Evolutionary conservation across 2,888 invertebrate genomes (phyloP), one percentile per base, ranked within the genome.

Genomic region (Pelosia muscerda): DNA sequence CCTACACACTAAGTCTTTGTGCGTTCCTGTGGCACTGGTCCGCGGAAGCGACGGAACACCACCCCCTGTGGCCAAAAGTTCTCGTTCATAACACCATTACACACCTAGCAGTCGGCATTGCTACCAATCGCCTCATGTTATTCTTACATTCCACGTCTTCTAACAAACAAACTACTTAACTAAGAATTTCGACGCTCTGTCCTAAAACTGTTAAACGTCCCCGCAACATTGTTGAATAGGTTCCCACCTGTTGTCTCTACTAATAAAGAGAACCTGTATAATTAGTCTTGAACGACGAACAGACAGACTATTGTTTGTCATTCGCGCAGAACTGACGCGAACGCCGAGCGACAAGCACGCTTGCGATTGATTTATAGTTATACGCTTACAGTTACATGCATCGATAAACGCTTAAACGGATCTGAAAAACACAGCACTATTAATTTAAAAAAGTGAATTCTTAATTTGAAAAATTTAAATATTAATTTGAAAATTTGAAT

Each of bases 271-370:
- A 87, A 87, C 88, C 85, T 86, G 91, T 88, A 88, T 92, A 92
- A 93, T 94, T 93, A 93, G 86, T 89, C 69, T 73, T 84, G 83
- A 84, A 84, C 80, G 77, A 78, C 28, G 68, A 31, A 63, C 59
- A 28, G 22, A 62, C n/a, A n/a, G n/a, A 19, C 62, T 83, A 92
- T 92, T 93, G 93, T 94, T 93, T 93, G 92, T 92, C 92, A 90
- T 84, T 82, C 76, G 81, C 81, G 77, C 93, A 94, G 88, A 93
- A 86, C 87, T 81, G 81, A 82, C 86, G 88, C 91, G 90, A 81
- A 88, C 88, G 88, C 78, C 90, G 90, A 68, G 77, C 86, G 83
- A 78, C 76, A 69, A 86, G 78, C 89, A 93, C 94, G 94, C 89
- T 87, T 83, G 70, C 76, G 66, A 81, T 82, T 86, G 82, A 86